These are phyloP conservation scores for Catharus fuscescens DNA, from an alignment of 2,113 vertebrate species.

Conservation along the genomic window DNA sequence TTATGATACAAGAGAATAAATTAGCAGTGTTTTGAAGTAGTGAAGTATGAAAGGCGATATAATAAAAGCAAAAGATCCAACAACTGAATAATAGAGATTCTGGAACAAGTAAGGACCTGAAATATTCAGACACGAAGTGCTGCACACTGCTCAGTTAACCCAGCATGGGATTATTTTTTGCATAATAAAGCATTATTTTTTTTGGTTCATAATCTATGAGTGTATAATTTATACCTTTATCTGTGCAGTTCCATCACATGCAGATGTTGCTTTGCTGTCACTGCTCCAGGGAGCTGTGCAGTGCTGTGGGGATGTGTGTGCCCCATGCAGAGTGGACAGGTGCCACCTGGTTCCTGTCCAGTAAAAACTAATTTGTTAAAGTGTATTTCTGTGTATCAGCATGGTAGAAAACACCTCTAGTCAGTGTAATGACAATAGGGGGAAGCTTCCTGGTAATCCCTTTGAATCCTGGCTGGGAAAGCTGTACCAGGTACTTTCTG, in stretches of 20 bases:
- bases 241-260: background rate
- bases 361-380: background rate
- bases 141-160: background rate
- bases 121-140: background rate
- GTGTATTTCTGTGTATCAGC: background rate
- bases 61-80: background rate
- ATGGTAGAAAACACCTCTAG: background rate
- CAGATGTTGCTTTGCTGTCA: background rate
- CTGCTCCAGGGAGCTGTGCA: background rate
- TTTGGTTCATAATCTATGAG: background rate
- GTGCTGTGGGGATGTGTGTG: background rate
- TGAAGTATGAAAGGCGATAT: slow-evolving; percentile 5
- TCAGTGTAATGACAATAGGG: background rate
- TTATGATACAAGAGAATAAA: slow-evolving; percentile 40
- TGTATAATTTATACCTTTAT: background rate
- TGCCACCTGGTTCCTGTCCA: background rate
- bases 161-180: background rate
- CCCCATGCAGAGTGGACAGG: background rate
- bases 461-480: background rate
- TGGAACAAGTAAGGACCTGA: background rate
- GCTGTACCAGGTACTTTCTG: background rate
- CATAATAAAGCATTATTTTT: background rate
- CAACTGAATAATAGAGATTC: background rate
- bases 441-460: background rate
- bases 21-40: slow-evolving; percentile 37